Evolutionary conservation across 1,140 invertebrate species (phyloP), one percentile per base, ranked within the genome.

Genomic region (Calliopsis andreniformis): DNA sequence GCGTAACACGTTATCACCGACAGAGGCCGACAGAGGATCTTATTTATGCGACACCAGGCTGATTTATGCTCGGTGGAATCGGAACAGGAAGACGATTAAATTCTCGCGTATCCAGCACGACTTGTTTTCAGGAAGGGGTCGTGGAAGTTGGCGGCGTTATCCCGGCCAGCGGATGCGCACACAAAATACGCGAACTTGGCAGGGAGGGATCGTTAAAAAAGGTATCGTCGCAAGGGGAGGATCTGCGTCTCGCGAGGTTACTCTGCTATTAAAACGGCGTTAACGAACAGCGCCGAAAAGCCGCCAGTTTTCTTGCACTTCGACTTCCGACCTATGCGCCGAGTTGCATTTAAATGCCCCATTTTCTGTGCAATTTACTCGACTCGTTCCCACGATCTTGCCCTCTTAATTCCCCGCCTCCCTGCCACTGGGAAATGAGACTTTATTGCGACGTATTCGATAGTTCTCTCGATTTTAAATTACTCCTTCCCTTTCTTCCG

Each of bases 61-160:
- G 62, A 75, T 67, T 67, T 75, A 67, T 67, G 14, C 1, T 0
- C 62, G 51, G 16, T 39, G 42, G 51, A 28, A 67, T 56, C 30
- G 62, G 79, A 47, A 79, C 56, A 53, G 80, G 72, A 83, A 83
- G 71, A 68, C 84, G 87, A 88, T 89, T 87, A 89, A 87, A 88
- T 87, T 84, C 76, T 83, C 81, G 71, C 83, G 69, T 66, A 32
- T 28, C 58, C 25, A 30, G 25, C n/a, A 23, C 3, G 14, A 42
- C 49, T 47, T 18, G 62, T 35, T 56, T 20, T 49, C 35, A 30
- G 69, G 25, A 25, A 47, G n/a, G 64, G 6, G n/a, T 42, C 49
- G 30, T 14, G 8, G 25, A 42, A 62, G 53, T 35, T 23, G 23
- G 30, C 16, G 20, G 5, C 43, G 16, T n/a, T n/a, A 20, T 63